phyloP scores from a whole-genome alignment of 2,888 invertebrate genomes.

The Andrena dorsata region DNA sequence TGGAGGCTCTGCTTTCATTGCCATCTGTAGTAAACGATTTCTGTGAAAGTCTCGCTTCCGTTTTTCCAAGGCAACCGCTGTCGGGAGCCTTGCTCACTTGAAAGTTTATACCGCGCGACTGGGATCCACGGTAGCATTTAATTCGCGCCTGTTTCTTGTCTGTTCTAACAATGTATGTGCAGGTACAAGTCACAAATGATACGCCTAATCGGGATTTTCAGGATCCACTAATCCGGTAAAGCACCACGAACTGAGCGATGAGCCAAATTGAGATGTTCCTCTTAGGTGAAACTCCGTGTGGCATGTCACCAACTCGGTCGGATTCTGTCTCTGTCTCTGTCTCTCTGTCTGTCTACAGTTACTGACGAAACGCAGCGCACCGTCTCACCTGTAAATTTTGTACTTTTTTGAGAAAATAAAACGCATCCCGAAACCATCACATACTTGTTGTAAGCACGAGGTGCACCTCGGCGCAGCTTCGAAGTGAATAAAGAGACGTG shows the following conservation, averaged over 20 bases:
- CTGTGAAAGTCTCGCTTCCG: not conserved
- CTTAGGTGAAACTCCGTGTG: conserved; percentile 69
- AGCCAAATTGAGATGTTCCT: conserved; percentile 71
- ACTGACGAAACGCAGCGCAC: conserved; percentile 49
- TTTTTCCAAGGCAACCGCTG: not conserved
- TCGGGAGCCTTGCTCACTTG: not conserved
- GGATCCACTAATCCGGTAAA: conserved; percentile 80
- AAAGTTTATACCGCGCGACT: not conserved
- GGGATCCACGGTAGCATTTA: not conserved
- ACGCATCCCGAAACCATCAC: conserved; percentile 57
- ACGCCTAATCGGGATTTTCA: conserved; percentile 81
- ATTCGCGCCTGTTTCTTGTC: conserved; percentile 15
- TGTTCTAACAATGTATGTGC: conserved; percentile 44
- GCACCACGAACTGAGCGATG: conserved; percentile 79
- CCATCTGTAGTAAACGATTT: not conserved
- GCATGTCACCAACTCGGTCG: conserved; percentile 61
- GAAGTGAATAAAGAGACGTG: conserved; percentile 43
- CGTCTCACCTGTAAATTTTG: conserved; percentile 72
- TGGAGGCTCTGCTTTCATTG: not conserved
- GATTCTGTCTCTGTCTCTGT: conserved; percentile 53
- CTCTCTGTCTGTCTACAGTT: conserved; percentile 44
- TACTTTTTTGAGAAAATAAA: conserved; percentile 77
- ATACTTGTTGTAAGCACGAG: conserved; percentile 62
- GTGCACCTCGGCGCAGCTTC: conserved; percentile 31
- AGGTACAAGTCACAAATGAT: conserved; percentile 71